Conservation (phyloP, 1,140 invertebrate species). For the Rhyacophila brunnea region DNA sequence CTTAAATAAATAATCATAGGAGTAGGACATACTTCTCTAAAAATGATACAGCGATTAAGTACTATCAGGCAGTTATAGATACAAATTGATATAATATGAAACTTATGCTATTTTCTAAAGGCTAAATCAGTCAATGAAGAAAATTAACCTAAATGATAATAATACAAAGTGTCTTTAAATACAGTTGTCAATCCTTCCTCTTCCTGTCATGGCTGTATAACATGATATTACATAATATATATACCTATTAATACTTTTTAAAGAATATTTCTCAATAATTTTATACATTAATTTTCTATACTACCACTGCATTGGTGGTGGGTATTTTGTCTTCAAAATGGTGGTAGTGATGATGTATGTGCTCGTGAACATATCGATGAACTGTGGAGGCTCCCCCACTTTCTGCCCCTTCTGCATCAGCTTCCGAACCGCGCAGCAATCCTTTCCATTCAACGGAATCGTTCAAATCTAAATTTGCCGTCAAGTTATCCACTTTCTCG, state of each 20-base stretch:
- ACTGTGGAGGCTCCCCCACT: conserved; percentile 41
- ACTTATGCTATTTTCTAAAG: conserved; percentile 18
- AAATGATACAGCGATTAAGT: conserved; percentile 19
- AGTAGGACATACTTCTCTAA: conserved; percentile 2
- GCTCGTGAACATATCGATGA: conserved; percentile 71
- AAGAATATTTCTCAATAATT: conserved; percentile 3
- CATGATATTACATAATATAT: too few relatives aligned
- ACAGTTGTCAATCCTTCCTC: conserved; percentile 17
- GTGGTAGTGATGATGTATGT: conserved; percentile 83
- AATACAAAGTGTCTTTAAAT: conserved; percentile 24
- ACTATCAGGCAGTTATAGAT: conserved; percentile 31
- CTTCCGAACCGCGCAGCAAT: conserved; percentile 29
- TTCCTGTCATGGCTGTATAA: conserved; percentile 20
- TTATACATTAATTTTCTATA: conserved; percentile 18
- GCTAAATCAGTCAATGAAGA: conserved; percentile 33
- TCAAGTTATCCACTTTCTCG: conserved; percentile 32
- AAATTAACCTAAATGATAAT: conserved; percentile 17
- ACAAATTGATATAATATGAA: conserved; percentile 26
- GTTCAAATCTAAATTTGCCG: conserved; percentile 37
- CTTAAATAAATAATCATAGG: neutral
- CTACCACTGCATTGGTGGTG: conserved; percentile 29
- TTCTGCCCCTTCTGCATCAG: conserved; percentile 38
- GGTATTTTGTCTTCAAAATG: conserved; percentile 57
- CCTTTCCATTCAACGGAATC: conserved; percentile 33
- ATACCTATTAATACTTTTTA: conserved; percentile 6